phyloP scores from a whole-genome alignment of 2,797 vertebrate species.

The Squalus acanthias region DNA sequence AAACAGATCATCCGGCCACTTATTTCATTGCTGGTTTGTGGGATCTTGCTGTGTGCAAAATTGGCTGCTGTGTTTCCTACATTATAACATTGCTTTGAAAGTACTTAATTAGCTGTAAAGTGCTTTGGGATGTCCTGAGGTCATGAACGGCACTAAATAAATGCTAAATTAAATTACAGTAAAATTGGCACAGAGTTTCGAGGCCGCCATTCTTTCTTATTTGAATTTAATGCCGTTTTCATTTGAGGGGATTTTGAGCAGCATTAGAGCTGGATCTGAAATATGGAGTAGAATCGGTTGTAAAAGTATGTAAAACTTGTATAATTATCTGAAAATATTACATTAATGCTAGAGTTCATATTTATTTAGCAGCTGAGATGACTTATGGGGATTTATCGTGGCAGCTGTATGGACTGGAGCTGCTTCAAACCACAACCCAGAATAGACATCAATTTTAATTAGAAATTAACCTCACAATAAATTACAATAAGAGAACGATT shows the following conservation, averaged over 20 bases:
- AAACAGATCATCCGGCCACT: too few species aligned
- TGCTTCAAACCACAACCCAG: background rate
- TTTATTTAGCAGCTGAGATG: background rate
- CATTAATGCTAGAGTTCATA: background rate
- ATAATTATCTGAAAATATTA: background rate
- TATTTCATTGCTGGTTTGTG: too few species aligned
- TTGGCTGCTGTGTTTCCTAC: too few species aligned
- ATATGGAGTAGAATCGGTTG: background rate
- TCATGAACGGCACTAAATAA: too few species aligned
- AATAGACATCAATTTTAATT: background rate
- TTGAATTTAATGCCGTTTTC: background rate
- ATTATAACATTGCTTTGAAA: too few species aligned
- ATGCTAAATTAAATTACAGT: too few species aligned
- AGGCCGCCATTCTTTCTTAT: too few species aligned
- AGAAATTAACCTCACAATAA: background rate
- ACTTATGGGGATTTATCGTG: background rate
- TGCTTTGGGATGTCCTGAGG: background rate
- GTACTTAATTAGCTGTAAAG: background rate
- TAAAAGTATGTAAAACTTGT: background rate
- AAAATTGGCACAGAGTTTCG: too few species aligned
- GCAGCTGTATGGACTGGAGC: background rate
- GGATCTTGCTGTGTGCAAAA: too few species aligned
- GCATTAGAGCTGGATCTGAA: background rate
- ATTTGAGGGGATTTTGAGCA: background rate
- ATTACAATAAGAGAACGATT: background rate